phyloP scores from a whole-genome alignment of 2,888 invertebrate species.

The Arge pagana region DNA sequence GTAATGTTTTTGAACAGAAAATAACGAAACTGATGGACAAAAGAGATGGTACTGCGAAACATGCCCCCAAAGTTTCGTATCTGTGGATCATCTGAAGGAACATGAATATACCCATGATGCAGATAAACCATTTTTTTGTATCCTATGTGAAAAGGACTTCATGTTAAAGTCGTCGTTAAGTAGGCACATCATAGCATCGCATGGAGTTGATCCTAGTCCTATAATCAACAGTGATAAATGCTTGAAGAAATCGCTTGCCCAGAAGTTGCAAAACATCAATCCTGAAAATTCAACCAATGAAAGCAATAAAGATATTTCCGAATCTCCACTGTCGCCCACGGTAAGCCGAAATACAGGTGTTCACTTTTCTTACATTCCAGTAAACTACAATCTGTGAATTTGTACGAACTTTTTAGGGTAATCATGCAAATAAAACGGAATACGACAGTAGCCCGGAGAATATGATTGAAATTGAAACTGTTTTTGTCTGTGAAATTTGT shows the following conservation, averaged over 20 bases:
- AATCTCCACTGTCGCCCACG: constrained; percentile 35
- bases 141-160: constrained; percentile 62
- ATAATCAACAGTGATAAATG: constrained; percentile 51
- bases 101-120: constrained; percentile 49
- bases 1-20: constrained; percentile 27
- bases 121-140: constrained; percentile 58
- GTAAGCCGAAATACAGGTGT: not conserved
- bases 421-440: constrained; percentile 44
- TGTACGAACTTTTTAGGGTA: constrained; percentile 4
- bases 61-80: constrained; percentile 48
- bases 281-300: constrained; percentile 35
- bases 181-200: constrained; percentile 61
- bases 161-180: constrained; percentile 58
- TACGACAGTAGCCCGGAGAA: constrained; percentile 47
- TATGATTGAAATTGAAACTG: constrained; percentile 57
- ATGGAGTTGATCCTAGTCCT: constrained; percentile 60
- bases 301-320: constrained; percentile 33
- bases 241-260: constrained; percentile 41
- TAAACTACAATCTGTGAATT: not conserved
- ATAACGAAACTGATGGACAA: constrained; percentile 36
- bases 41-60: constrained; percentile 52
- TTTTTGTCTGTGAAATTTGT: constrained; percentile 60
- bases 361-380: too few species aligned
- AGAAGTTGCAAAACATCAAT: not conserved
- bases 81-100: constrained; percentile 46